Evolutionary conservation across 2,888 invertebrate genomes (phyloP), one percentile per base, ranked within the genome.

Genomic region (Globia sparganii): DNA sequence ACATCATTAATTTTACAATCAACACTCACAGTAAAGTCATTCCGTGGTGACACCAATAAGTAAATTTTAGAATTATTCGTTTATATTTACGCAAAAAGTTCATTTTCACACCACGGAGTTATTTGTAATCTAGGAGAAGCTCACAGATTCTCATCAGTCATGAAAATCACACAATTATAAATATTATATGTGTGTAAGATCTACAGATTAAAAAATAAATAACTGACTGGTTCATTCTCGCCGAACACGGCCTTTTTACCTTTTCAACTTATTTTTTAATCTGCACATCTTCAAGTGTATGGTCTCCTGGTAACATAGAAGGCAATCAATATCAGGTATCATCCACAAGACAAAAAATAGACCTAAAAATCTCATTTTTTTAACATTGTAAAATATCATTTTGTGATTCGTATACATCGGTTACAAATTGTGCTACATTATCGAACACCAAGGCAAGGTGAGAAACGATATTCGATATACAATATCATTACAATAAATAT

Each of bases 391-490:
- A 95, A 96, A 96, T 96, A 96, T 95, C 92, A 94, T 94, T 93
- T 93, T 93, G 93, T 94, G 91, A 91, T 88, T 96, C 96, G 96
- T 96, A 96, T 96, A 96, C 96, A 96, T 96, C 92, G 96, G 96
- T 96, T 96, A 95, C 96, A 96, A 88, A 95, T 96, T 96, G 96
- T 96, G 96, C 96, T 96, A 96, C 94, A 91, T 91, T 93, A 94
- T 89, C 94, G 94, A 96, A 96, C 96, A 96, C 96, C 94, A 96
- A 96, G 97, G 96, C 96, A 95, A 95, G 95, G 95, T 95, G 95
- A 91, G 87, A 87, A 94, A 94, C 91, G 92, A 94, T 94, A 95
- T 94, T 88, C 92, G 92, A 93, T 87, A 90, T 91, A 92, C 91
- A 92, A 90, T 91, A 93, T 90, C 80, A 90, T 89, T 91, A 92